phyloP scores from a whole-genome alignment of 53 echinoderm and acorn worm genomes.

The Echinometra lucunter region DNA sequence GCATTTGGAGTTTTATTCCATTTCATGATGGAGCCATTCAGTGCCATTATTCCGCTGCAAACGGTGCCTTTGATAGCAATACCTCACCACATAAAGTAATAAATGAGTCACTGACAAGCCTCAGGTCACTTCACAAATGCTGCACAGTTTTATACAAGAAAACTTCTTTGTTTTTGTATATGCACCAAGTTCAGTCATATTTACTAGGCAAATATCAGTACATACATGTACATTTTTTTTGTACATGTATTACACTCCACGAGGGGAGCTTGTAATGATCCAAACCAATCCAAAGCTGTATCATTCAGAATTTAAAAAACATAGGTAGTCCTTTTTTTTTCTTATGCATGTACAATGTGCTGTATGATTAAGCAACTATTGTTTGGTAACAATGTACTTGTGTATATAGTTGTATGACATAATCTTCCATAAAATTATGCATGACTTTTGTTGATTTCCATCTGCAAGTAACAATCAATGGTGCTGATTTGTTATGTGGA shows the following conservation, averaged over 20 bases:
- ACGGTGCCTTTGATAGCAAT: slow-evolving; percentile 4
- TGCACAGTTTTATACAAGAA: slow-evolving; percentile 21
- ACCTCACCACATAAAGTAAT: background rate
- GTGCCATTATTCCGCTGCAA: background rate
- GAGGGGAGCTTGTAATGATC: no score
- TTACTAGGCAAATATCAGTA: background rate
- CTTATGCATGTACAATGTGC: background rate
- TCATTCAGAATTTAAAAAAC: background rate
- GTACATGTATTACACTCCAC: background rate
- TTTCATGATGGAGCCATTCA: background rate
- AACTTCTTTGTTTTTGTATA: background rate
- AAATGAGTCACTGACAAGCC: background rate
- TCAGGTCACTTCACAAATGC: slow-evolving; percentile 28
- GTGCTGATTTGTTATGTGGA: slow-evolving; percentile 39
- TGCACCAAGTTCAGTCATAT: background rate
- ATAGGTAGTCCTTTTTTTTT: no score
- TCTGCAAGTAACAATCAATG: slow-evolving; percentile 47
- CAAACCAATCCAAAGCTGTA: background rate
- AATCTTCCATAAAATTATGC: background rate
- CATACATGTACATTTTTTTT: background rate
- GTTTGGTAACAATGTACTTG: background rate
- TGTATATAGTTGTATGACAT: background rate
- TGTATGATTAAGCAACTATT: background rate
- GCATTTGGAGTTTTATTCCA: background rate
- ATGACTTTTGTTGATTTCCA: slow-evolving; percentile 10